Conservation (phyloP, 53 echinoderm and acorn worm species). For the Crossaster papposus region DNA sequence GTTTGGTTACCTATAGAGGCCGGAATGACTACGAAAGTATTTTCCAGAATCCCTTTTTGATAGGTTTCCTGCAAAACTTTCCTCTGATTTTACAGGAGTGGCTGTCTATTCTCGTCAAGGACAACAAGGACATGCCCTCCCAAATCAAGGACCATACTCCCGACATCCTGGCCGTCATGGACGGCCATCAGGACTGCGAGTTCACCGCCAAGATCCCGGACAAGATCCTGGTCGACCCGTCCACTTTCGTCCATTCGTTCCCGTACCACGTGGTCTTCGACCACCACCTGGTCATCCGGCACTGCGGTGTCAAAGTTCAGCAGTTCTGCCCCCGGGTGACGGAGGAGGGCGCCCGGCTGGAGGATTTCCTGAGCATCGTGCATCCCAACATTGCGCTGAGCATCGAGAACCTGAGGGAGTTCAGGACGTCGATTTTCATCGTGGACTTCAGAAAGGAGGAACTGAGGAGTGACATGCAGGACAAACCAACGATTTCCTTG, state of each 20-base stretch:
- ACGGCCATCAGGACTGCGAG: slow-evolving; percentile 20
- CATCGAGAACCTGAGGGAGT: slow-evolving; percentile 68
- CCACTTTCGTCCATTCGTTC: slow-evolving; percentile 78
- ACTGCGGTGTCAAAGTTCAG: slow-evolving; percentile 74
- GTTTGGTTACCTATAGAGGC: too few species aligned
- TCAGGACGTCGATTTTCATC: slow-evolving; percentile 85
- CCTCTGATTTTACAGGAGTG: slow-evolving; percentile 65
- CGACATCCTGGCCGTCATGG: slow-evolving; percentile 4
- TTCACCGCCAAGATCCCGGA: slow-evolving; percentile 63
- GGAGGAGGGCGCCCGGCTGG: slow-evolving; percentile 60
- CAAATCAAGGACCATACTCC: slow-evolving; percentile 11
- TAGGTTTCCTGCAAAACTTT: neutral
- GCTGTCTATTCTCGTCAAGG: slow-evolving; percentile 63
- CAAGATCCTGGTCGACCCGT: slow-evolving; percentile 68
- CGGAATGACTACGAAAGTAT: too few species aligned
- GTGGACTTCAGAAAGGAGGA: slow-evolving; percentile 70
- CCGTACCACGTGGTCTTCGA: slow-evolving; percentile 93
- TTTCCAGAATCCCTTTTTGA: neutral
- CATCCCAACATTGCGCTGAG: slow-evolving; percentile 81
- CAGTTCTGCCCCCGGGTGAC: slow-evolving; percentile 72
- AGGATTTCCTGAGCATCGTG: slow-evolving; percentile 69
- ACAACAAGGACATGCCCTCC: slow-evolving; percentile 4
- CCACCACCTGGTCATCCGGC: slow-evolving; percentile 65
- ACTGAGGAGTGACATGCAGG: slow-evolving; percentile 31
- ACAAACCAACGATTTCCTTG: slow-evolving; percentile 73